Base-by-base conservation (phyloP, 2,888 invertebrate species). In the Pasiphila rectangulata region DNA sequence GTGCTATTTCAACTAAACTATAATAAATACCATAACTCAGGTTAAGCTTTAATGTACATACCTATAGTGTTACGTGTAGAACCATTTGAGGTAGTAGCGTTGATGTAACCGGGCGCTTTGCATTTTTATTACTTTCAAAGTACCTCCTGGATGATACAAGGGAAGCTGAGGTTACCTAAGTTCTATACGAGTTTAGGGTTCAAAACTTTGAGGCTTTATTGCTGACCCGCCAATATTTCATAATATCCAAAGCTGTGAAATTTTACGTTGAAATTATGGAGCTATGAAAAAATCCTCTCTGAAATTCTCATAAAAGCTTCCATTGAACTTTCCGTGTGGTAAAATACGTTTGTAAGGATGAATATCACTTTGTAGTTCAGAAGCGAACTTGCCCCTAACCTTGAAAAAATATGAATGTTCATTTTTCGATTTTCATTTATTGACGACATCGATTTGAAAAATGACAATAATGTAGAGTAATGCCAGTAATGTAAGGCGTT, bases 181-280 rank as follows among this genome's bases (percentile, higher is more conserved):
- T 20, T 4, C n/a, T 13, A 23, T 37, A 6, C 25, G 15, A 24
- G 25, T 39, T 21, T 35, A 19, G 19, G 27, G n/a, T 16, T 35
- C 19, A 23, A 15, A 48, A 43, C 35, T 48, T 37, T 29, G 13
- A 12, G 27, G 30, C 16, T 40, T 44, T 36, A 44, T 40, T 29
- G 29, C 49, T 45, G 45, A 50, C 41, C 45, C 44, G 17, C 30
- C 41, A 25, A 46, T 50, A 46, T 50, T 45, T 46, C 50, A 50
- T 45, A 30, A 36, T 44, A 45, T 40, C 44, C 15, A 27, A n/a
- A n/a, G 32, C 45, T 25, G 46, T 50, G 29, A 45, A 50, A 45
- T 23, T 20, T 27, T 38, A 10, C 41, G 40, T 24, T 27, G 27
- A 34, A 45, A 45, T 43, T 43, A 50, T 45, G 45, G 50, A 21